Evolutionary conservation across 2,888 invertebrate species (phyloP), one percentile per base, ranked within the genome.

Genomic region (Cremastinae sp.): DNA sequence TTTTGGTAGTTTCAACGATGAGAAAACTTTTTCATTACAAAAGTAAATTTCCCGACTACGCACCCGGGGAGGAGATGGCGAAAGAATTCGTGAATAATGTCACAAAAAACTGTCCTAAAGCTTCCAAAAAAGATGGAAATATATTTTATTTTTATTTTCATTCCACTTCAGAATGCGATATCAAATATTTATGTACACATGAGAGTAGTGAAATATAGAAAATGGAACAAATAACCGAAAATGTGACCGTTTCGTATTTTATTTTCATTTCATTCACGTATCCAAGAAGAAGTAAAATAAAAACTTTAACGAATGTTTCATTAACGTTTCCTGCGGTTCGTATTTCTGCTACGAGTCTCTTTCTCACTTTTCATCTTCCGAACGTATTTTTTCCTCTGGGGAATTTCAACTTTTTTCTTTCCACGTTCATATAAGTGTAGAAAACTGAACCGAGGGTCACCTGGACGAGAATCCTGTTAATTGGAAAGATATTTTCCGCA

Each of bases 21-120:
- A 72, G 71, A 75, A 75, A 75, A 75, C 66, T 72, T 75, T 75
- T 75, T 56, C 71, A 71, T 66, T 72, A 62, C 56, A 58, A 56
- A 37, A 66, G 62, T 51, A 35, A 75, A 69, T 69, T 37, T 43
- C 51, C 49, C 20, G 12, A 10, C 14, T 41, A 20, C 47, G 59
- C 49, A 14, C n/a, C 9, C 20, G 16, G 9, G 22, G 55, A 61
- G 61, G 4, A 49, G 28, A 55, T 53, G 28, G 28, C 2, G 28
- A 28, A 28, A 28, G 2, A 53, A 55, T 73, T 58, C 28, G 55
- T 58, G 73, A 74, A 61, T 68, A 53, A 74, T 66, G 39, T 58
- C 39, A 58, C 43, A 45, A 20, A 53, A 49, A 72, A 16, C 12
- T 47, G 16, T 41, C 45, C 22, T n/a, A n/a, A 37, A 45, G 37